Base-by-base conservation (phyloP, 2,888 invertebrate genomes). In the Ormyrus thymus region DNA sequence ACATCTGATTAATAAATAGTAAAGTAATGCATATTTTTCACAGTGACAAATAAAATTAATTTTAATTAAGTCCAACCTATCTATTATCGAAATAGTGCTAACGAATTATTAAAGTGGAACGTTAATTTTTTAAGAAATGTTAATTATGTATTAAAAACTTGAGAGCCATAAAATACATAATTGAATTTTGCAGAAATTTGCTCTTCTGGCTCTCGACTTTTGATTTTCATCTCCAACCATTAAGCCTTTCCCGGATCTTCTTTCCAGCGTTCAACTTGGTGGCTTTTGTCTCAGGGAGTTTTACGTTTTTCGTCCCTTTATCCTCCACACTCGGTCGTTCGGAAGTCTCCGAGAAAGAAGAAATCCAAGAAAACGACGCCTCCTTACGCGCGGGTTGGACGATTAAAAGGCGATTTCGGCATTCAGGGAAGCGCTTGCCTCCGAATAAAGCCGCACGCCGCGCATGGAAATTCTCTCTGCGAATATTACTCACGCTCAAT, bases 401-500 rank as follows among this genome's bases (percentile, higher is more conserved):
- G 69, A 81, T 81, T 81, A 78, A 81, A 81, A 78, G 78, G 10
- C 78, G 62, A 81, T 78, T 68, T 75, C 71, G 62, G 62, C 62
- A 76, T 74, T 78, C 80, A 78, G 65, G 55, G n/a, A 43, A 10
- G 29, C 13, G 59, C 62, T 72, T 15, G 43, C 61, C 51, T 72
- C 29, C 55, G 62, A 74, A 70, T 68, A 74, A 59, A 75, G 58
- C 68, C 43, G 11, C 13, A 45, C 9, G 59, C 48, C 51, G 48
- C 65, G 58, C 61, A 76, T 72, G 61, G 58, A 71, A 80, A 73
- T 80, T 75, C 51, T 13, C 68, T 53, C 45, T 15, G 56, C 83
- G 82, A 86, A 87, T 86, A 87, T 88, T 88, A 87, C 83, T 86
- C 84, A 86, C 86, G 83, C 87, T 87, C 87, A 86, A 88, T 88